A percentile compares a stretch with the other conserved stretches of the same genome.
These are phyloP conservation scores for Mactromeris polynyma DNA, from an alignment of 2,888 invertebrate species.

Conservation along the genomic window DNA sequence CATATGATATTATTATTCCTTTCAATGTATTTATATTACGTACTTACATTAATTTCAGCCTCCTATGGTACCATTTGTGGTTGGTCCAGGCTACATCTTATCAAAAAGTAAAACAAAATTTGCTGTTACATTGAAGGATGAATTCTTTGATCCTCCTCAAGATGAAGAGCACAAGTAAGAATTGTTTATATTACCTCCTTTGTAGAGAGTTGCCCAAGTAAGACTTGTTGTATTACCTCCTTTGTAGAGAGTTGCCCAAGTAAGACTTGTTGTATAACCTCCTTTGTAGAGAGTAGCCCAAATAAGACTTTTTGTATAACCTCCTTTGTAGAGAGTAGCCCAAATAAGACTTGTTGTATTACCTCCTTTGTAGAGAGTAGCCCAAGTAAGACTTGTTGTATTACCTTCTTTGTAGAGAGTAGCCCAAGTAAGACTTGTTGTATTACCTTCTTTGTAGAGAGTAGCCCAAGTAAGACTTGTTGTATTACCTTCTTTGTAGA, in stretches of 20 bases:
- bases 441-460: too few species aligned
- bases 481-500: too few species aligned
- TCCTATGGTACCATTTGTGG: slow-evolving; percentile 80
- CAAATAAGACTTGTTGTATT: too few species aligned
- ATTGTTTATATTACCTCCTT: slow-evolving; percentile 7
- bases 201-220: slow-evolving; percentile 62
- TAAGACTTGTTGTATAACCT: slow-evolving; percentile 46
- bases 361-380: too few species aligned
- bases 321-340: not conserved
- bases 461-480: too few species aligned
- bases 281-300: slow-evolving; percentile 37
- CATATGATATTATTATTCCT: too few species aligned
- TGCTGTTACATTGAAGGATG: slow-evolving; percentile 83
- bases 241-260: slow-evolving; percentile 56
- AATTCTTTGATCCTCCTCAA: slow-evolving; percentile 81
- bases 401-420: too few species aligned
- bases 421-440: too few species aligned
- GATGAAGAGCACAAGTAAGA: slow-evolving; percentile 76
- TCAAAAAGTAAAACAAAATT: slow-evolving; percentile 83
- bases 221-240: slow-evolving; percentile 29
- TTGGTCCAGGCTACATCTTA: slow-evolving; percentile 83
- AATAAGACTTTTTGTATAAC: slow-evolving; percentile 58
- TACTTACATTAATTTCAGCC: slow-evolving; percentile 56
- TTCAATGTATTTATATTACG: too few species aligned
- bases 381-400: too few species aligned